Evolutionary conservation across 1,140 invertebrate species (phyloP), one percentile per base, ranked within the genome.

Genomic region (Palaemon carinicauda): DNA sequence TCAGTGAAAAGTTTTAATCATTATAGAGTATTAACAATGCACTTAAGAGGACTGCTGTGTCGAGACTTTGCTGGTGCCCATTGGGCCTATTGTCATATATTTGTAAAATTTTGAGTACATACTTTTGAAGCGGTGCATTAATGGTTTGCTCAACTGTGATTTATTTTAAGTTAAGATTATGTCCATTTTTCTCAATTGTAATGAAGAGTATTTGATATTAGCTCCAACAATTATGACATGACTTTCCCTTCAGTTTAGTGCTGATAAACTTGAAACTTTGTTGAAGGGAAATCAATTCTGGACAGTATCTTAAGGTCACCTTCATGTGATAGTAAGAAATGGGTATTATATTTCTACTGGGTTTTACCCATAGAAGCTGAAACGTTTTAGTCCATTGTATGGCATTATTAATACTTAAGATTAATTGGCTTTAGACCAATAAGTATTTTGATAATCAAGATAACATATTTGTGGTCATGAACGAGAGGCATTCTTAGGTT

Each of bases 61-160:
- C 12, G 41, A 41, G 41, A 41, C 41, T 41, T 41, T 41, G 41
- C 41, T 41, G 41, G 41, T 41, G 41, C 41, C 41, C 7, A 12
- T 41, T 41, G 7, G 41, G 41, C 41, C 12, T 41, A 41, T 41
- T 75, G 73, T 19, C 33, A 21, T 50, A 9, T 33, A 15, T 73
- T 15, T 33, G 29, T 31, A 24, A 17, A 31, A 27, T 29, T 19
- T 14, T n/a, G n/a, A n/a, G n/a, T n/a, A 21, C 10, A 21, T 29
- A 27, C 78, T 24, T 54, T 19, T 60, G 52, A 60, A 21, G 21
- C 78, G 33, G 52, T 80, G 31, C 15, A 54, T 65, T 60, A 54
- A 80, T 80, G 52, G 54, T 80, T 54, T 80, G 78, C 78, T 80
- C 78, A 80, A 80, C 78, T 80, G 78, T 80, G 78, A 80, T 80